Percentiles rank a stretch among this genome's conserved stretches.
These are phyloP conservation scores for Jaculus jaculus DNA, from an alignment of 2,113 vertebrate species.

Conservation along the genomic window DNA sequence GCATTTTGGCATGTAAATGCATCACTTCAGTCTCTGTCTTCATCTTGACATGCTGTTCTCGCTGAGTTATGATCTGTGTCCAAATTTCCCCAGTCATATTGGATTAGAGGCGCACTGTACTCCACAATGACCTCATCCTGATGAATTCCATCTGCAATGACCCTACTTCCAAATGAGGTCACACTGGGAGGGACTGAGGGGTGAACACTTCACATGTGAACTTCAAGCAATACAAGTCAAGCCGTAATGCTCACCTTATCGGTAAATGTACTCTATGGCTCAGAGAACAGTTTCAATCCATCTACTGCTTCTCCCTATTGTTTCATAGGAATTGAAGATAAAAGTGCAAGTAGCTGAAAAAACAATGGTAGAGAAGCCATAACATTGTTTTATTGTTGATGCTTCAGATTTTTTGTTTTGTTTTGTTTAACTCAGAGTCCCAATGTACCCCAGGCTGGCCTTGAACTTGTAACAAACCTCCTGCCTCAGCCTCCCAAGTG, in stretches of 20 bases:
- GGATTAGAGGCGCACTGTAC: background rate
- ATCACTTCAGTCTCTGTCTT: background rate
- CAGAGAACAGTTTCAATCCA: background rate
- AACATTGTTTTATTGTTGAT: background rate
- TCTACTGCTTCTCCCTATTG: background rate
- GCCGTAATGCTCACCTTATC: slow-evolving; percentile 20
- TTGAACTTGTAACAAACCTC: no score
- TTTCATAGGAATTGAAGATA: background rate
- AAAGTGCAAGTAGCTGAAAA: background rate
- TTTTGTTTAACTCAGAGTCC: background rate
- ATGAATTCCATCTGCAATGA: background rate
- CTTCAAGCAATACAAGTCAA: slow-evolving; percentile 11
- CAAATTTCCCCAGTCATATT: background rate
- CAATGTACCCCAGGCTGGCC: background rate
- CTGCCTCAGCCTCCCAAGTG: no score
- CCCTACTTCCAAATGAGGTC: slow-evolving; percentile 8
- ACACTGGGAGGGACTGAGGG: background rate
- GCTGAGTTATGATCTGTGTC: background rate
- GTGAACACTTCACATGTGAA: background rate
- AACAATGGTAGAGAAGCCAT: background rate
- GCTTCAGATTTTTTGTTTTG: background rate
- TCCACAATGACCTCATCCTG: background rate
- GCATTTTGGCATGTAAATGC: background rate
- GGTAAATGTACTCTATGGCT: slow-evolving; percentile 25
- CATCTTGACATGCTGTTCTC: background rate